phyloP scores from a whole-genome alignment of 2,113 vertebrate genomes.

The Steatornis caripensis region DNA sequence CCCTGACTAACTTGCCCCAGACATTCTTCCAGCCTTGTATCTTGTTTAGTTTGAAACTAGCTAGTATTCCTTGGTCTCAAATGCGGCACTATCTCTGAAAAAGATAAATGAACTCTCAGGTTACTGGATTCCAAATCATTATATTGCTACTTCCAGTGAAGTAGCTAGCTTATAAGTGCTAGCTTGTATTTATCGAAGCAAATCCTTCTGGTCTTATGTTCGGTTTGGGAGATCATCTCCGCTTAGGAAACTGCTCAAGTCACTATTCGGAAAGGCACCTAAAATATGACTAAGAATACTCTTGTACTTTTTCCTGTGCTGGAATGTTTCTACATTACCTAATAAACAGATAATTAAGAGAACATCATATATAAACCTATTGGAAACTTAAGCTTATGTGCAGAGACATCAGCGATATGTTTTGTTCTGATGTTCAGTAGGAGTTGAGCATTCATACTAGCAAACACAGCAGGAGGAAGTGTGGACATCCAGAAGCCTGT shows the following conservation, averaged over 20 bases:
- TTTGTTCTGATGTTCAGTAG: background rate
- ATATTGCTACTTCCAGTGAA: background rate
- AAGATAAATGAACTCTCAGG: background rate
- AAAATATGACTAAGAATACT: background rate
- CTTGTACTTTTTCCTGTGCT: background rate
- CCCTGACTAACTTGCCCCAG: background rate
- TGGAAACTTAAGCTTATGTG: background rate
- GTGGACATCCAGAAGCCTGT: background rate
- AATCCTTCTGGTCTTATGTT: fast-evolving
- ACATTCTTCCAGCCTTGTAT: background rate
- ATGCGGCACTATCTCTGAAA: background rate
- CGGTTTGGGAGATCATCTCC: background rate
- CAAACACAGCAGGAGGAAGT: background rate
- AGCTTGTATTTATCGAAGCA: background rate
- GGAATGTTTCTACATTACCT: background rate
- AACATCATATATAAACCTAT: background rate
- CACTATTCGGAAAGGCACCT: background rate
- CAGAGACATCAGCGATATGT: background rate
- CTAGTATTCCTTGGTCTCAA: background rate
- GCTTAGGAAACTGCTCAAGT: background rate
- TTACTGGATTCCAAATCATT: background rate
- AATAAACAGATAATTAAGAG: background rate
- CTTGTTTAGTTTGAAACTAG: background rate
- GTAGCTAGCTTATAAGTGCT: no score
- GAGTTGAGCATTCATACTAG: background rate